Conservation (phyloP, 2,797 vertebrate genomes). For the Scolopax bukidnonensis region DNA sequence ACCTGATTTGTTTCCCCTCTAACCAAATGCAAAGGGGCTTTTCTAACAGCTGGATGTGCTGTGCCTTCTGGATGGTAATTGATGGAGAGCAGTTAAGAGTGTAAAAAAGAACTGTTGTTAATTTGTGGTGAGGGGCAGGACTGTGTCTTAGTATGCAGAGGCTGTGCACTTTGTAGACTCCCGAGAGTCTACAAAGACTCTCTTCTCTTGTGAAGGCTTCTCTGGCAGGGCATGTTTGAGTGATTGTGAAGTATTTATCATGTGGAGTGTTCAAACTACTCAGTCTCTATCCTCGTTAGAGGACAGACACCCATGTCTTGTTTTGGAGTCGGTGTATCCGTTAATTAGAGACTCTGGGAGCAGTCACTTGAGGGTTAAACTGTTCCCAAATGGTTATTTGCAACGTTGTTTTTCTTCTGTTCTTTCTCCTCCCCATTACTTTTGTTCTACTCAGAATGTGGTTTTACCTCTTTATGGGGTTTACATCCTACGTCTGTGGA, state of each 20-base stretch:
- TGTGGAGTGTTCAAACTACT: neutral
- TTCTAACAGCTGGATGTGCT: neutral
- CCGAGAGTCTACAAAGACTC: neutral
- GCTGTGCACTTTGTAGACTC: neutral
- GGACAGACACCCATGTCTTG: neutral
- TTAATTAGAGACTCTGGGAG: constrained; percentile 2
- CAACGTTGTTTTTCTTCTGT: neutral
- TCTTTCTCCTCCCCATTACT: neutral
- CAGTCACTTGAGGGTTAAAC: neutral
- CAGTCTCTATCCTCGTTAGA: neutral
- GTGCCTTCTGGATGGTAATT: neutral
- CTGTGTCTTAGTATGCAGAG: neutral
- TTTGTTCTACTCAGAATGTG: neutral
- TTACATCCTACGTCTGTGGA: neutral
- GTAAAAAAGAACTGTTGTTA: neutral
- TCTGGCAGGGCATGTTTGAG: neutral
- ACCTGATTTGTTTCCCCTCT: neutral
- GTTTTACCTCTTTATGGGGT: neutral
- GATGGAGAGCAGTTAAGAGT: neutral
- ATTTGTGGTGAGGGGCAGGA: neutral
- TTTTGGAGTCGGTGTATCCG: neutral
- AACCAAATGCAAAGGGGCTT: neutral
- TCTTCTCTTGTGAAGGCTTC: neutral
- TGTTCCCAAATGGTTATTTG: constrained; percentile 1
- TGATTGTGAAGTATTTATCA: neutral